Evolutionary conservation across 1,140 invertebrate species (phyloP).

Genomic region (Aphelenchoides fujianensis): DNA sequence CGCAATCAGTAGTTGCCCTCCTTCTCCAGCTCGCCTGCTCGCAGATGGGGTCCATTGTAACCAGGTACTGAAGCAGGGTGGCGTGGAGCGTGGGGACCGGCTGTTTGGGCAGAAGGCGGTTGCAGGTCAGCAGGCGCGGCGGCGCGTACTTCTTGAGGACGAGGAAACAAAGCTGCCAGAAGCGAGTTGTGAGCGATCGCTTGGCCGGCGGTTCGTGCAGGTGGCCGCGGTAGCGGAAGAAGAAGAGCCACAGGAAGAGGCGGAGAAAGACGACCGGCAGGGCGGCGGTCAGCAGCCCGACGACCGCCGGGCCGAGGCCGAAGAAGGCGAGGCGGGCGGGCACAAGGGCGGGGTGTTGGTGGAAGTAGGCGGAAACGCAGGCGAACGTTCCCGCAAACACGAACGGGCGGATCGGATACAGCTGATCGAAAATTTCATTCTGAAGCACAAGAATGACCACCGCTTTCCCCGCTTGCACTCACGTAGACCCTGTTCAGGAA

Average conservation of each 20-base stretch:
- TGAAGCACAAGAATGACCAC: not conserved
- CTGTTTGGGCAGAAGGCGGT: conserved; percentile 41
- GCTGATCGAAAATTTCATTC: not conserved
- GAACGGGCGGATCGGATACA: not conserved
- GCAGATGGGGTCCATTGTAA: conserved; percentile 33
- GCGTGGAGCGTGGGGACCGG: conserved; percentile 34
- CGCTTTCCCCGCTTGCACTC: not conserved
- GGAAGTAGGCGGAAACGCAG: not conserved
- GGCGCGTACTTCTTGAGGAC: conserved; percentile 40
- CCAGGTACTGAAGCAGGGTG: conserved; percentile 30
- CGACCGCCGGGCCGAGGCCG: not conserved
- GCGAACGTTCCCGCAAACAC: not conserved
- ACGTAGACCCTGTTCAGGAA: conserved; percentile 6
- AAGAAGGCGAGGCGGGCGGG: not conserved
- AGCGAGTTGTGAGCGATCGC: conserved; percentile 41
- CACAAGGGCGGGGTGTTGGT: not conserved
- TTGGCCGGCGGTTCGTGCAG: conserved; percentile 42
- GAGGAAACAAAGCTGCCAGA: conserved; percentile 50
- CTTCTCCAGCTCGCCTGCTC: conserved; percentile 3
- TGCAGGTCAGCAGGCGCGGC: conserved; percentile 48
- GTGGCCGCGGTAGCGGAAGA: conserved; percentile 52
- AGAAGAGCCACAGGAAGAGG: conserved; percentile 35
- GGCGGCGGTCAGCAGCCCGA: not conserved
- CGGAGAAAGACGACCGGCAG: not conserved
- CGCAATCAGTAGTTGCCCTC: not conserved